Base-by-base conservation (phyloP, 2,797 vertebrate species). In the Petrocephalus sullivani region DNA sequence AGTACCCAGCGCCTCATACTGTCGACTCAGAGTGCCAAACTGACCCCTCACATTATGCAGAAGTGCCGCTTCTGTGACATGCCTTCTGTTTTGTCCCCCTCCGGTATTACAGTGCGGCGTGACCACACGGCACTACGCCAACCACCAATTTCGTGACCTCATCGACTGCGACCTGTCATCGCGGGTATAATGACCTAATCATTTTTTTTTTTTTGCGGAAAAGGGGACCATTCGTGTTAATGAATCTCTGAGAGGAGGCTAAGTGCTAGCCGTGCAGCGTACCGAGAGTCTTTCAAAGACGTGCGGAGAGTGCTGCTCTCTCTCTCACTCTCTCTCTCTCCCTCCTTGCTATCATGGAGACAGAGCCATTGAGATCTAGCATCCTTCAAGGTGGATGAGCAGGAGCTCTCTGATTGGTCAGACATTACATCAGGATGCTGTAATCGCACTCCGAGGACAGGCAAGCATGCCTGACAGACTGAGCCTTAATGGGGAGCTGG, bases 351-450 rank as follows among this genome's bases (percentile, higher is more conserved):
- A 88, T 85, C 53, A 88, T 85, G 89, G 88, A 90, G 89, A 91
- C 87, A 91, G 87, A 92, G 92, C 90, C 88, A 89, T 90, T 94
- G 92, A 90, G 93, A 92, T 91, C 91, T 90, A 90, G 92, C 91
- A 90, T 92, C 92, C 93, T 94, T 91, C 91, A 93, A 92, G 91
- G 92, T 91, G 93, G 93, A 53, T 85, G 84, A 94, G 92, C 93
- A 93, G 91, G 91, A 92, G 92, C 90, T 87, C 61, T 93, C 90
- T 87, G 93, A 89, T 90, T 85, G 89, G 93, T 91, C 90, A 96
- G 93, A 94, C 92, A 92, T 95, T 94, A 94, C 95, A 93, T 94
- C 94, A 94, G 94, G 93, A 94, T 93, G 93, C 95, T 94, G 94
- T 93, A 85, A 85, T 85, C 93, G 95, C 93, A 91, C 89, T 93